These are phyloP conservation scores for Malthinus flaveolus DNA, from an alignment of 2,888 invertebrate species.

Conservation along the genomic window DNA sequence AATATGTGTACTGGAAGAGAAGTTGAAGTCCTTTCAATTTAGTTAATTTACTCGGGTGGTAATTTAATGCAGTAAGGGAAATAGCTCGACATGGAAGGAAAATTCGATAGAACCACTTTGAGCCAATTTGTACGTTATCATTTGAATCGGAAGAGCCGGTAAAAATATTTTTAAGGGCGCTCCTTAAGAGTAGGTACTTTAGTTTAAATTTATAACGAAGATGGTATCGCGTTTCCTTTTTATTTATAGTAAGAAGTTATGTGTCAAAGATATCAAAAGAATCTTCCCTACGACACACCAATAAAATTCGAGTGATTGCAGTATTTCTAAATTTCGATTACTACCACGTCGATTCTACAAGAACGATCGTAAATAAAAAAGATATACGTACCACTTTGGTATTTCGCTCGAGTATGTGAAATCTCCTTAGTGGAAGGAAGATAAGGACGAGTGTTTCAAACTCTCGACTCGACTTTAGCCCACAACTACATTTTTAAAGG, in stretches of 20 bases:
- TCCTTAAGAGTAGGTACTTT: not conserved
- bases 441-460: conserved; percentile 41
- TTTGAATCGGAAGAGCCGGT: too few relatives aligned
- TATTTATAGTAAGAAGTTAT: conserved; percentile 13
- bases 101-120: too few relatives aligned
- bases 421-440: conserved; percentile 39
- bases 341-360: conserved; percentile 29
- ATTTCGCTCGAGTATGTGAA: conserved; percentile 39
- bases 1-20: too few relatives aligned
- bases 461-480: conserved; percentile 37
- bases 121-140: too few relatives aligned
- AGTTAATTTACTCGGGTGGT: too few relatives aligned
- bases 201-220: conserved; percentile 12
- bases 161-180: not conserved
- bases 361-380: conserved; percentile 41
- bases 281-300: conserved; percentile 37
- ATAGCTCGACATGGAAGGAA: too few relatives aligned
- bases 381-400: conserved; percentile 30
- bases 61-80: too few relatives aligned
- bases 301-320: conserved; percentile 43
- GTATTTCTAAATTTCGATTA: conserved; percentile 43
- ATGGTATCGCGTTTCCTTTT: conserved; percentile 8
- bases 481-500: conserved; percentile 51
- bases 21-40: too few relatives aligned
- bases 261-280: conserved; percentile 33